Conservation (phyloP, 2,888 invertebrate genomes). For the Mythimna lalbum region DNA sequence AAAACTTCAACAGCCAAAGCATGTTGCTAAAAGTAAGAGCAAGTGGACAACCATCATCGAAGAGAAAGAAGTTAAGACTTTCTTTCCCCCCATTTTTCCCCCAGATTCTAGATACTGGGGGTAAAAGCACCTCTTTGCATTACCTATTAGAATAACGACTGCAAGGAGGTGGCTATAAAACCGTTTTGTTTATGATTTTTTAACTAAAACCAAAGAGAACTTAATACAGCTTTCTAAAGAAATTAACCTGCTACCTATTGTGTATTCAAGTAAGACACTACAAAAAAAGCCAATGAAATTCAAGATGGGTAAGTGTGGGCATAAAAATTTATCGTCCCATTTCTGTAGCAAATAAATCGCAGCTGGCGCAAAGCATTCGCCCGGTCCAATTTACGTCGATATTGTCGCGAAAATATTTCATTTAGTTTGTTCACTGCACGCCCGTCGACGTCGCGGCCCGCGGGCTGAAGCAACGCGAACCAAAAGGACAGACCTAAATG, state of each 20-base stretch:
- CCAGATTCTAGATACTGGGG: too few relatives aligned
- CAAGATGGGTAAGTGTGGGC: conserved; percentile 63
- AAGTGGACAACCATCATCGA: background rate
- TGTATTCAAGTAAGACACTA: background rate
- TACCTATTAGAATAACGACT: too few relatives aligned
- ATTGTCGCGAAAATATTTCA: conserved; percentile 74
- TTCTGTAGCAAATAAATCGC: conserved; percentile 75
- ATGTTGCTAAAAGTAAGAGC: background rate
- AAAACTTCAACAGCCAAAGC: background rate
- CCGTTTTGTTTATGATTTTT: background rate
- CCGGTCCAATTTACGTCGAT: conserved; percentile 74
- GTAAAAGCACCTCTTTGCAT: too few relatives aligned
- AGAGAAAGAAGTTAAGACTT: background rate
- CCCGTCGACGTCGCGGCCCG: conserved; percentile 11
- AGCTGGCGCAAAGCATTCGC: conserved; percentile 69
- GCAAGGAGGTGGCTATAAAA: background rate
- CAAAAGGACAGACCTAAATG: conserved; percentile 16
- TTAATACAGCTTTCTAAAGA: background rate
- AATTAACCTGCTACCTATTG: background rate
- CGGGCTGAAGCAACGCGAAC: conserved; percentile 19
- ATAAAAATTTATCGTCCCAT: conserved; percentile 70
- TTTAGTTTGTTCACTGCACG: conserved; percentile 51
- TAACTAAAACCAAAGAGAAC: background rate
- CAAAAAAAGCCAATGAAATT: conserved; percentile 40
- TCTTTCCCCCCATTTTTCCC: too few relatives aligned